A percentile compares a stretch with the other conserved stretches of the same genome.
These are phyloP conservation scores for Psittacula cyanocephala DNA, from an alignment of 2,113 vertebrate species.

Conservation along the genomic window DNA sequence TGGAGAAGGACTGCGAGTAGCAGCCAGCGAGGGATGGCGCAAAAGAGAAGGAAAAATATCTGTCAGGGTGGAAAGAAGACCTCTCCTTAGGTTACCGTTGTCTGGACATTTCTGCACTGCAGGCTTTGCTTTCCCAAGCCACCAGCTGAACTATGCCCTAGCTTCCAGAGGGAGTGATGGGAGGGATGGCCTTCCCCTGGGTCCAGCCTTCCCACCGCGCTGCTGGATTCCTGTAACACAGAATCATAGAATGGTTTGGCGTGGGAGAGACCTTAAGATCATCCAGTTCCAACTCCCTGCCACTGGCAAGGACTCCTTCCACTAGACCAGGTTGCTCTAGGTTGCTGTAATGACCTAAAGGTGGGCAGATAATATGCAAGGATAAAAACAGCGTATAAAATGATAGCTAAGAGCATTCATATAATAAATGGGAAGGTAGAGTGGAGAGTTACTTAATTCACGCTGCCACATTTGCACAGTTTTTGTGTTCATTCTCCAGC, in stretches of 20 bases:
- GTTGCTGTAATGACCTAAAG: not conserved
- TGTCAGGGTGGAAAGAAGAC: not conserved
- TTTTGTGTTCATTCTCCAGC: not conserved
- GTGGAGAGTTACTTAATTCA: not conserved
- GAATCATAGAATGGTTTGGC: not conserved
- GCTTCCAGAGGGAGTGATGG: not conserved
- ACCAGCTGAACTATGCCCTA: not conserved
- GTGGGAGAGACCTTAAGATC: not conserved
- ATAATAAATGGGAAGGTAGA: rapidly evolving
- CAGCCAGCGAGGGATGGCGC: not conserved
- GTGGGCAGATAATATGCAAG: not conserved
- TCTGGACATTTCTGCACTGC: not conserved
- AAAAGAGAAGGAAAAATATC: not conserved
- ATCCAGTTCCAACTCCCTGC: not conserved
- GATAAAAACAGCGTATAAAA: rapidly evolving
- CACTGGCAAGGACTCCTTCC: not conserved
- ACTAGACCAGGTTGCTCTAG: not conserved
- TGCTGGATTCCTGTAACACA: not conserved
- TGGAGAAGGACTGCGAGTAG: not conserved
- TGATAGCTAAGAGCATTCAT: not conserved
- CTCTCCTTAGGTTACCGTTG: not conserved
- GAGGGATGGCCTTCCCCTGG: not conserved
- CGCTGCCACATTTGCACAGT: not conserved
- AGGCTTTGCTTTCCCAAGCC: not conserved
- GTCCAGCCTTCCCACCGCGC: not conserved